A percentile compares a stretch with the other conserved stretches of the same genome.
phyloP scores from a whole-genome alignment of 2,797 vertebrate genomes.

The Sebastes iracundus region DNA sequence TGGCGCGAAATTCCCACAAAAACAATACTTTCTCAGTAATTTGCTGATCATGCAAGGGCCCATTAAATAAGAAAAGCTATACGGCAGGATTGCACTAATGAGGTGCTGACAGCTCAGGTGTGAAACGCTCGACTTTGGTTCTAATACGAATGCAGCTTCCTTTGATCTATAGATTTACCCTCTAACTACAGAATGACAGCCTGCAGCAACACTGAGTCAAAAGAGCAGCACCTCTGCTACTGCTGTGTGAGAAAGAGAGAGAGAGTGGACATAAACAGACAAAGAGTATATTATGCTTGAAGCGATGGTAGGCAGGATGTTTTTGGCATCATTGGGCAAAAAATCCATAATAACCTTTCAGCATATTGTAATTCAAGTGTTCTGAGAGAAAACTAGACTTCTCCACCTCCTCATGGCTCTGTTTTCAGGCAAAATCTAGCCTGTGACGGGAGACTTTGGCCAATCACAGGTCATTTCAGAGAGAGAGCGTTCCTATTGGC shows the following conservation, averaged over 20 bases:
- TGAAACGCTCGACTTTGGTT: constrained; percentile 43
- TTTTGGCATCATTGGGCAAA: too few species aligned
- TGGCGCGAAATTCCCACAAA: neutral
- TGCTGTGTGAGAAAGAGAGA: neutral
- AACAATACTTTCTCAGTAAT: neutral
- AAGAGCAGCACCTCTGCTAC: constrained; percentile 14
- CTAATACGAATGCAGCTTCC: constrained; percentile 24
- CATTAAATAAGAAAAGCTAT: constrained; percentile 30
- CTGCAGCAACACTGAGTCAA: constrained; percentile 1
- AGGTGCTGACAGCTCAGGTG: constrained; percentile 69
- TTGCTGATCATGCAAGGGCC: constrained; percentile 31
- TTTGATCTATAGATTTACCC: constrained; percentile 45
- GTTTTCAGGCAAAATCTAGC: accelerated
- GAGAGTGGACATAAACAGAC: neutral
- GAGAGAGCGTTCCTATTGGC: too few species aligned
- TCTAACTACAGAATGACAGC: constrained; percentile 20
- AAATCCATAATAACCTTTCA: too few species aligned
- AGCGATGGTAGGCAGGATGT: too few species aligned
- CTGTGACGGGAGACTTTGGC: too few species aligned
- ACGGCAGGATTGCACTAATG: constrained; percentile 37
- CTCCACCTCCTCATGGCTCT: too few species aligned
- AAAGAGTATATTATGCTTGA: neutral
- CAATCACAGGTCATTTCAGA: too few species aligned
- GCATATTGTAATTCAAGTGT: too few species aligned
- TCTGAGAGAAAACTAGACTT: too few species aligned